phyloP scores from a whole-genome alignment of 1,140 invertebrate species.

The Solenopsis invicta region DNA sequence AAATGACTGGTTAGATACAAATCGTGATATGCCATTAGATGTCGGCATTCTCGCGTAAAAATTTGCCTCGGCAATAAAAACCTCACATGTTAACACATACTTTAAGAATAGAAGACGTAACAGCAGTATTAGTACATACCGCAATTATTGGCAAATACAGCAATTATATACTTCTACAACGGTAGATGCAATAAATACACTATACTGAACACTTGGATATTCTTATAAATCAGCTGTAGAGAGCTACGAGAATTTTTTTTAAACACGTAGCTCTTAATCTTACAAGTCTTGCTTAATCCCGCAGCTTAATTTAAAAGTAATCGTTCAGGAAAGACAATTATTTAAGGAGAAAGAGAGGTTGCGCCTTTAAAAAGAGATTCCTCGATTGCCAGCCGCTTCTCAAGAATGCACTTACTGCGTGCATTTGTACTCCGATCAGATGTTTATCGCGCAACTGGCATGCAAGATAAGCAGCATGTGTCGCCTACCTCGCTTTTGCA shows the following conservation, averaged over 20 bases:
- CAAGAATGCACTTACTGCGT: neutral
- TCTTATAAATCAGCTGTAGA: neutral
- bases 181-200: neutral
- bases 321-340: neutral
- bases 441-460: slow-evolving; percentile 20
- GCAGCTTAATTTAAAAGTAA: neutral
- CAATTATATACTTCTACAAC: neutral
- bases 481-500: slow-evolving; percentile 68
- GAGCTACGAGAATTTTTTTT: neutral
- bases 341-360: neutral
- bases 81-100: neutral
- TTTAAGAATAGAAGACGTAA: neutral
- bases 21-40: neutral
- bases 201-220: neutral
- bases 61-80: neutral
- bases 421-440: neutral
- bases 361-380: neutral
- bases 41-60: neutral
- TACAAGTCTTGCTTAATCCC: neutral
- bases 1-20: slow-evolving; percentile 1
- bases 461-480: slow-evolving; percentile 22
- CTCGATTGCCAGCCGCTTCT: neutral
- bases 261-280: neutral
- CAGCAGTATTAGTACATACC: neutral
- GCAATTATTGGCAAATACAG: neutral